Base-by-base conservation (phyloP, 2,888 invertebrate species). In the Erynnis tages region DNA sequence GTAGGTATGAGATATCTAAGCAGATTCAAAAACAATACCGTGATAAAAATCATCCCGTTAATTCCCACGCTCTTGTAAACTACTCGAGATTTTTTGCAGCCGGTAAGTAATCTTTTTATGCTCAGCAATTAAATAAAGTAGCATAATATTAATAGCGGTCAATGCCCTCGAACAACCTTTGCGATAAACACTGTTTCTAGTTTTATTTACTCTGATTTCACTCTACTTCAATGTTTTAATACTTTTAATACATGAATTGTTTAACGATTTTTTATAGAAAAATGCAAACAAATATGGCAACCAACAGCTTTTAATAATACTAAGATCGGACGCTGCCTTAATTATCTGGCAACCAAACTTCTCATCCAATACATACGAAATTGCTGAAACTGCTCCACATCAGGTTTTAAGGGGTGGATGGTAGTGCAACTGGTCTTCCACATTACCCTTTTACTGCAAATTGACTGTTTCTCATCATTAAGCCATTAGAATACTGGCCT, bases 101-200 rank as follows among this genome's bases (percentile, higher is more conserved):
- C 17, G 27, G 23, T 48, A 19, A 29, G 30, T 53, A 41, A 41
- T 45, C 10, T 40, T 41, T 23, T 30, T 37, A 37, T 23, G 27
- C 11, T 27, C 43, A 44, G 21, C 43, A 45, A 30, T 34, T 49
- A 37, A 27, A 45, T 47, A 5, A 32, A 25, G 32, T 16, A 47
- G 27, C 23, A 34, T 49, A 49, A 49, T 41, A 50, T 41, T 43
- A 41, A 17, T 49, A 50, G 63, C 66, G 79, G 73, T 76, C 76
- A 61, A 60, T 67, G 74, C 55, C 62, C 81, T 60, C 60, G 32
- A 38, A 29, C 29, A 19, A 56, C 29, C 50, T 38, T 53, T 29
- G 61, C 73, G 81, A 82, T 82, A 82, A 76, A 68, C 61, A 59
- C 47, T 55, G 43, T 67, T 73, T 69, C 69, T 66, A 61, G 67